A percentile compares a stretch with the other conserved stretches of the same genome.
These are phyloP conservation scores for Tricholauxania praeusta DNA, from an alignment of 2,888 invertebrate species.

Conservation along the genomic window DNA sequence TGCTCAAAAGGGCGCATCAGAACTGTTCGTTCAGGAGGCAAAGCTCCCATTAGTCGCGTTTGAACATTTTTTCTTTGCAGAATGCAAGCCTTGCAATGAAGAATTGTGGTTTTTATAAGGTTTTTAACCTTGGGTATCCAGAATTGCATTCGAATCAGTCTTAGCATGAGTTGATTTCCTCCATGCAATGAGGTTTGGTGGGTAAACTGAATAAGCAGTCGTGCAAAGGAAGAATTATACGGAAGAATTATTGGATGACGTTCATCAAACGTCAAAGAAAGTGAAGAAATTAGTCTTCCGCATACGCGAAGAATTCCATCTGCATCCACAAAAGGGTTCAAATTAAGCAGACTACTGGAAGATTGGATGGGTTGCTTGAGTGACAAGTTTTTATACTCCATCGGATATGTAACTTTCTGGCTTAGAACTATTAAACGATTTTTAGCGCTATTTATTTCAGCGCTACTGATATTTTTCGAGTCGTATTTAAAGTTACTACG, in stretches of 20 bases:
- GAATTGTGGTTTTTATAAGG: not conserved
- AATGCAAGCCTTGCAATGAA: conserved; percentile 9
- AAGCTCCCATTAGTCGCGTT: not conserved
- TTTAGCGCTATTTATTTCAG: too few relatives aligned
- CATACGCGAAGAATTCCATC: conserved; percentile 31
- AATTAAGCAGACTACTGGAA: conserved; percentile 19
- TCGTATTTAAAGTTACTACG: not conserved
- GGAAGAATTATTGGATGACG: conserved; percentile 27
- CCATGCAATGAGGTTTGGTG: conserved; percentile 24
- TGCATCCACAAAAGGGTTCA: conserved; percentile 34
- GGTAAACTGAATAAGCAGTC: conserved; percentile 28
- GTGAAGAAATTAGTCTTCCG: conserved; percentile 31
- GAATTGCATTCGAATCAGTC: conserved; percentile 5
- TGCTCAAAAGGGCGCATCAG: too few relatives aligned
- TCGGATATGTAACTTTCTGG: conserved; percentile 21
- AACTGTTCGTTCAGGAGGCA: too few relatives aligned
- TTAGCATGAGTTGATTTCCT: conserved; percentile 3
- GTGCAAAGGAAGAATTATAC: conserved; percentile 5
- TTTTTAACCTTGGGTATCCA: conserved; percentile 7
- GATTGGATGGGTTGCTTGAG: conserved; percentile 20
- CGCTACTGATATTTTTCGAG: too few relatives aligned
- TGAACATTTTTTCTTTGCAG: not conserved
- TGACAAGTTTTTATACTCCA: conserved; percentile 26
- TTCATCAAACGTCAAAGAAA: conserved; percentile 22
- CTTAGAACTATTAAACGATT: not conserved